These are phyloP conservation scores for Pocillopora verrucosa DNA, from an alignment of 64 coral and sea anemone genomes.

Conservation along the genomic window DNA sequence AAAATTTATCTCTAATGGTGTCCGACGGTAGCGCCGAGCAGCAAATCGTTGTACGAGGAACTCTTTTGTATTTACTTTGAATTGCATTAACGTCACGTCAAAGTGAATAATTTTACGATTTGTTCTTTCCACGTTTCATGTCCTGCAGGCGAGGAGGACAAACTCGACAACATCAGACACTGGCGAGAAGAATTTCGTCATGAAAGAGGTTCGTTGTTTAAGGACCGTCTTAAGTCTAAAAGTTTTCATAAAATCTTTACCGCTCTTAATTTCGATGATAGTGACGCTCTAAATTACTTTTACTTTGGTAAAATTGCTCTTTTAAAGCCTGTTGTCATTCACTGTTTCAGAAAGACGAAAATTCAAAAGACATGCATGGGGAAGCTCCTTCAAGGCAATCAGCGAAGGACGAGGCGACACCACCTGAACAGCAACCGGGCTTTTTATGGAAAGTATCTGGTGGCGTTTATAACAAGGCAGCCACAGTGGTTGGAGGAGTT, in stretches of 20 bases:
- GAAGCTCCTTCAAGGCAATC: too few species aligned
- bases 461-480: constrained; percentile 85
- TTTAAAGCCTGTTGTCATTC: background rate
- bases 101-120: background rate
- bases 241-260: background rate
- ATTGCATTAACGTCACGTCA: background rate
- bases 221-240: background rate
- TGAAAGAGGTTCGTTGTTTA: constrained; percentile 47
- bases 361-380: constrained; percentile 19
- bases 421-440: constrained; percentile 43
- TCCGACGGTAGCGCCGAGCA: background rate
- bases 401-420: background rate
- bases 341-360: constrained; percentile 22
- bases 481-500: constrained; percentile 85
- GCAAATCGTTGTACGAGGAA: constrained; percentile 6
- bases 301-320: background rate
- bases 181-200: background rate
- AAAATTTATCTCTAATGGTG: constrained; percentile 43
- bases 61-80: constrained; percentile 14
- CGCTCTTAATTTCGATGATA: background rate
- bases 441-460: constrained; percentile 85
- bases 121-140: background rate
- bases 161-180: background rate
- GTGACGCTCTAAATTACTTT: background rate
- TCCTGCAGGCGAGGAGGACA: background rate